Evolutionary conservation across 2,888 invertebrate genomes (phyloP), one percentile per base, ranked within the genome.

Genomic region (Ormyrus thymus): DNA sequence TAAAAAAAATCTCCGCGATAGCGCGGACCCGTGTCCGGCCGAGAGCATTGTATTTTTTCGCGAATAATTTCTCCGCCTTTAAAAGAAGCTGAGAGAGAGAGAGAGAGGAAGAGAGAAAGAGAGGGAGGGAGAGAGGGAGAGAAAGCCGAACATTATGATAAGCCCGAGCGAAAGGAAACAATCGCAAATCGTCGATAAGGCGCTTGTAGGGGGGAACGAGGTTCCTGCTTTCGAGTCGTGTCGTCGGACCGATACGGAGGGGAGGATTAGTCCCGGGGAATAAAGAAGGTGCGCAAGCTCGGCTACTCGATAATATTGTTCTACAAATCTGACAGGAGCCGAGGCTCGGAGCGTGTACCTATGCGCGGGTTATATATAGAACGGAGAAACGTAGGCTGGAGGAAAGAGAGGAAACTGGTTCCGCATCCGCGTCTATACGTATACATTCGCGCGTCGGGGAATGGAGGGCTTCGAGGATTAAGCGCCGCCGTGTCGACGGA

Each of bases 271-370:
- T 73, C 9, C 73, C 61, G 9, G 58, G 55, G 69, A 78, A 78
- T 78, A 78, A 74, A 69, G 73, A 73, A 78, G 69, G 66, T 59
- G 78, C 72, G 62, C 59, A 61, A 61, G 61, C 56, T 51, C 66
- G 69, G 75, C 75, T 73, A 80, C 79, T 79, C 82, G 84, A 86
- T 86, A 85, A 86, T 86, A 84, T 86, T 85, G 84, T 86, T 85
- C 84, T 84, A 86, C 84, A 85, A 86, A 86, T 86, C 83, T 82
- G 83, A 84, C 83, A 84, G 84, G 53, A 79, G 73, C 69, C 73
- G 11, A 15, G 46, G 59, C 48, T 59, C 66, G 65, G 58, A 74
- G 55, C 83, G 82, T 73, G 69, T 69, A 75, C 56, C 6, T 51
- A 11, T 58, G 46, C 53, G 72, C 71, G 73, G 29, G 76, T 65